Conservation (phyloP, 2,797 vertebrate genomes). For the Lateolabrax maculatus region DNA sequence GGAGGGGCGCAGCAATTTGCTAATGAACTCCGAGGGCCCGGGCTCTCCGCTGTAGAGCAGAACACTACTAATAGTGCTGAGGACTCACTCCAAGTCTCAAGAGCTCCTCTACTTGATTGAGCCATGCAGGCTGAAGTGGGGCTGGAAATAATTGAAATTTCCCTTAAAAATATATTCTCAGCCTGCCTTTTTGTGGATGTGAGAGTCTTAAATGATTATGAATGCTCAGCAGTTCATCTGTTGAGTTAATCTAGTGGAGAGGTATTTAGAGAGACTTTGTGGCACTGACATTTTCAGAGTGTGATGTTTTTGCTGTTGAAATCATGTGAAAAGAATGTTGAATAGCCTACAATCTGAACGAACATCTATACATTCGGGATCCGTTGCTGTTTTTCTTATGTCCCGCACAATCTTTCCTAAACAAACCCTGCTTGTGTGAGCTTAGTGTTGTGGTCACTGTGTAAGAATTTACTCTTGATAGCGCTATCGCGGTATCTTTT, state of each 20-base stretch:
- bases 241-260: slow-evolving; percentile 43
- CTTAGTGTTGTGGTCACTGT: slow-evolving; percentile 67
- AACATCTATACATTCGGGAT: slow-evolving; percentile 42
- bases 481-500: slow-evolving; percentile 66
- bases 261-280: slow-evolving; percentile 26
- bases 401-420: slow-evolving; percentile 41
- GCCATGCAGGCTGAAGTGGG: slow-evolving; percentile 75
- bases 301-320: slow-evolving; percentile 18
- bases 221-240: slow-evolving; percentile 58
- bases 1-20: slow-evolving; percentile 78
- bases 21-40: slow-evolving; percentile 81
- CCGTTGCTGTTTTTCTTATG: slow-evolving; percentile 26
- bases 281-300: slow-evolving; percentile 4
- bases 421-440: slow-evolving; percentile 59
- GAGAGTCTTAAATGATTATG: slow-evolving; percentile 45
- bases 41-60: slow-evolving; percentile 66
- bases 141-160: slow-evolving; percentile 83
- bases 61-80: slow-evolving; percentile 75
- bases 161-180: slow-evolving; percentile 57
- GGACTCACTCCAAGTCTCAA: slow-evolving; percentile 78
- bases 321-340: slow-evolving; percentile 43
- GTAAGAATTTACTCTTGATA: slow-evolving; percentile 76
- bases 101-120: slow-evolving; percentile 79
- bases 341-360: slow-evolving; percentile 33
- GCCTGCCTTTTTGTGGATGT: slow-evolving; percentile 51